Percentiles rank a stretch among this genome's conserved stretches.
phyloP scores from a whole-genome alignment of 2,113 vertebrate genomes.

The Edolisoma coerulescens region DNA sequence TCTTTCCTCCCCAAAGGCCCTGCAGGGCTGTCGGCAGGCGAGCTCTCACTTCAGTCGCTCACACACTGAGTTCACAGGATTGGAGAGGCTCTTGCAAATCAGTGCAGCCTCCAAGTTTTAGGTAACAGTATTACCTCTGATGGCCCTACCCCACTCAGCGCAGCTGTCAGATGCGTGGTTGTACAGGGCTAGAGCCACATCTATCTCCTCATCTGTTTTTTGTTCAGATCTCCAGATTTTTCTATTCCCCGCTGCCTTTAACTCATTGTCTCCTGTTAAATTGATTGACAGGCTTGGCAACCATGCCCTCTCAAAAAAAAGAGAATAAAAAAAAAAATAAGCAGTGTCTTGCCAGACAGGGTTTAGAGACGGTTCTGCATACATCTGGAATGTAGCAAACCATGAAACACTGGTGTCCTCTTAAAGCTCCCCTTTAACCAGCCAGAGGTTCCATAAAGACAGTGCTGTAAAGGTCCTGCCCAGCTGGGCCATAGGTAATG shows the following conservation, averaged over 20 bases:
- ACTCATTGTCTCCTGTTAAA: neutral
- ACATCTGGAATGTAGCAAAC: neutral
- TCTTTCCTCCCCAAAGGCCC: neutral
- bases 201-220: neutral
- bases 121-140: neutral
- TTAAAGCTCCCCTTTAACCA: neutral
- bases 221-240: neutral
- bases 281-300: constrained; percentile 19
- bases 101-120: neutral
- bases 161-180: neutral
- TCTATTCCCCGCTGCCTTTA: neutral
- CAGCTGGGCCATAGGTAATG: constrained; percentile 26
- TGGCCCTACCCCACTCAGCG: neutral
- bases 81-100: neutral
- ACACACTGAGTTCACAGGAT: neutral
- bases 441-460: neutral
- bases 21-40: neutral
- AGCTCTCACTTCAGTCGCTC: neutral
- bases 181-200: neutral
- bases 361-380: neutral
- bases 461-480: neutral
- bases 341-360: neutral
- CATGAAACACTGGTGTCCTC: neutral
- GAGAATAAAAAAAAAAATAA: neutral
- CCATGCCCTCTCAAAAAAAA: neutral